Percentiles rank a stretch among this genome's conserved stretches.
Evolutionary conservation across 2,113 vertebrate species (phyloP).

Genomic region (Myotis brandtii): DNA sequence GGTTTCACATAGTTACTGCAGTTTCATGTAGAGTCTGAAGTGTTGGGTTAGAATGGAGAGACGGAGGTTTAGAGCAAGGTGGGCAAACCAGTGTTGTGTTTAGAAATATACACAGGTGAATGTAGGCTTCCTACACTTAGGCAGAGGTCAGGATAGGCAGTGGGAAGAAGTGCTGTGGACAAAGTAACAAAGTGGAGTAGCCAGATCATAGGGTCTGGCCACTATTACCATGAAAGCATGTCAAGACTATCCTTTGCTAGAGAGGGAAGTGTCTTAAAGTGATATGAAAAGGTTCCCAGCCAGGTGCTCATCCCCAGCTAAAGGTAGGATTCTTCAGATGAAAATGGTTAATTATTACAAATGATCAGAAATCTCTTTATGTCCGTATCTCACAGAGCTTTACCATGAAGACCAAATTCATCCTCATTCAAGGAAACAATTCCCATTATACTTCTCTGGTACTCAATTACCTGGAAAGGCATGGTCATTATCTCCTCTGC

Average conservation of each 20-base stretch:
- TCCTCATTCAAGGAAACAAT: conserved; percentile 45
- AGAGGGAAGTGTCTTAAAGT: background rate
- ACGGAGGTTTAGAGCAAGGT: background rate
- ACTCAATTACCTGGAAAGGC: conserved; percentile 15
- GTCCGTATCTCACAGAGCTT: background rate
- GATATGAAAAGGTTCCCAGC: background rate
- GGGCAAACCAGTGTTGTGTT: background rate
- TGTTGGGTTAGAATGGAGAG: background rate
- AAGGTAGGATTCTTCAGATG: background rate
- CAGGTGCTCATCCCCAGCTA: background rate
- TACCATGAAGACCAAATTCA: conserved; percentile 31
- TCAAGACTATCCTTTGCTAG: background rate
- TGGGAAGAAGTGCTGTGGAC: background rate
- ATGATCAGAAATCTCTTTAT: conserved; percentile 40
- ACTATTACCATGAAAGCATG: background rate
- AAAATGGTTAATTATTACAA: conserved; percentile 41
- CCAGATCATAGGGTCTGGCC: background rate
- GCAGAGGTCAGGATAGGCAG: background rate
- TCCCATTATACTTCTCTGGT: conserved; percentile 15
- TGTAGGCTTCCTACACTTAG: background rate
- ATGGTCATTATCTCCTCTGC: background rate
- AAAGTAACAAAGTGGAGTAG: background rate
- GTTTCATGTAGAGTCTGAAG: background rate
- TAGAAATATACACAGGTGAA: background rate
- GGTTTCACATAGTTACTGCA: rapidly evolving